Conservation (phyloP, 2,797 vertebrate species). For the Craterocephalus amniculus region DNA sequence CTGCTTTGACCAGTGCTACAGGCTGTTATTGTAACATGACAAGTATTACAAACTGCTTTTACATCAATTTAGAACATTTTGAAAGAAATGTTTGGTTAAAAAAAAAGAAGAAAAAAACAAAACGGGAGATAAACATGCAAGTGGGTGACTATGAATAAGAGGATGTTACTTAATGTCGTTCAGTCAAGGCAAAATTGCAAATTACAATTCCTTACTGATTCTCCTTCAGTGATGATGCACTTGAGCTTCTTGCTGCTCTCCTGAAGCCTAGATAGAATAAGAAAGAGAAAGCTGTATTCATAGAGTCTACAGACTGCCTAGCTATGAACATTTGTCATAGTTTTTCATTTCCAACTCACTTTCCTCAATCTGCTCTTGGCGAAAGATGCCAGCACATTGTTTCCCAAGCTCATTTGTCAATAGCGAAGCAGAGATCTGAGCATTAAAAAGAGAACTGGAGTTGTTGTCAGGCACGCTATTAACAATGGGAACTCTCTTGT, state of each 20-base stretch:
- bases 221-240: conserved; percentile 5
- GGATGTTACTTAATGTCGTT: not conserved
- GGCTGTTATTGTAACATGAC: not conserved
- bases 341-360: conserved; percentile 50
- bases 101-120: not conserved
- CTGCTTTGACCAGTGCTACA: not conserved
- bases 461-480: conserved; percentile 61
- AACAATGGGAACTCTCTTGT: conserved; percentile 67
- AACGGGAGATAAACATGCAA: not conserved
- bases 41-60: too few species aligned
- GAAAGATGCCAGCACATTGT: conserved; percentile 37
- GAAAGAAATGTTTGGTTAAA: not conserved
- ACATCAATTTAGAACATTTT: too few species aligned
- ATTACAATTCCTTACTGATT: conserved; percentile 22
- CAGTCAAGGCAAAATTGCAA: conserved; percentile 2
- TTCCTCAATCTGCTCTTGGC: conserved; percentile 51
- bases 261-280: conserved; percentile 15
- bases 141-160: not conserved
- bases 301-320: conserved; percentile 11
- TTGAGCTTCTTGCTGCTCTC: conserved; percentile 24
- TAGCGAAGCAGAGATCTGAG: conserved; percentile 48
- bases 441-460: conserved; percentile 55
- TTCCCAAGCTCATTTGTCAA: conserved; percentile 73
- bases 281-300: conserved; percentile 16
- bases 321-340: conserved; percentile 38